phyloP scores from a whole-genome alignment of 2,113 vertebrate genomes.

The Haliaeetus leucogaster region DNA sequence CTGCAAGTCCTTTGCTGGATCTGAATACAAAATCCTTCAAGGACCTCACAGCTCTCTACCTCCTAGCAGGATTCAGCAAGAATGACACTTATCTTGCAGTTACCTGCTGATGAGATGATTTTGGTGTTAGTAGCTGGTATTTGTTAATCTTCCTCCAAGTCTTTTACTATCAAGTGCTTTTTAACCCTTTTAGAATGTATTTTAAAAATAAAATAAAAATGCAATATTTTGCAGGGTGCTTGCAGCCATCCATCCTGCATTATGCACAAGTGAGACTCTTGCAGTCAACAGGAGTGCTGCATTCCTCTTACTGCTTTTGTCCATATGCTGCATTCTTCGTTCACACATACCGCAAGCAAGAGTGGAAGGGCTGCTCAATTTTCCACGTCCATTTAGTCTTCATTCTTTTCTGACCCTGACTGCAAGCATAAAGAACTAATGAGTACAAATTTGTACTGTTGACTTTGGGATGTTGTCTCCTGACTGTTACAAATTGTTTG shows the following conservation, averaged over 20 bases:
- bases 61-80: not conserved
- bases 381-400: not conserved
- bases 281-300: not conserved
- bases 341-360: not conserved
- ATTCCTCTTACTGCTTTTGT: not conserved
- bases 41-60: not conserved
- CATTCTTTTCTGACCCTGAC: not conserved
- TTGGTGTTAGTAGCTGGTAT: not conserved
- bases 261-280: not conserved
- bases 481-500: not conserved
- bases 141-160: not conserved
- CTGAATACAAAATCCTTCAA: not conserved
- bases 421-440: not conserved
- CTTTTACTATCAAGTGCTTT: not conserved
- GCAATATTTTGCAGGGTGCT: not conserved
- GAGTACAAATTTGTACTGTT: not conserved
- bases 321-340: not conserved
- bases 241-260: not conserved
- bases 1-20: not conserved
- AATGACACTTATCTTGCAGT: not conserved
- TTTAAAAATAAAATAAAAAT: not conserved
- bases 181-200: not conserved
- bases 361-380: not conserved
- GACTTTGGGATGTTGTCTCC: not conserved
- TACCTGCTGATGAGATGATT: not conserved